These are phyloP conservation scores for Stenichneumon culpator DNA, from an alignment of 2,888 invertebrate species.

Conservation along the genomic window DNA sequence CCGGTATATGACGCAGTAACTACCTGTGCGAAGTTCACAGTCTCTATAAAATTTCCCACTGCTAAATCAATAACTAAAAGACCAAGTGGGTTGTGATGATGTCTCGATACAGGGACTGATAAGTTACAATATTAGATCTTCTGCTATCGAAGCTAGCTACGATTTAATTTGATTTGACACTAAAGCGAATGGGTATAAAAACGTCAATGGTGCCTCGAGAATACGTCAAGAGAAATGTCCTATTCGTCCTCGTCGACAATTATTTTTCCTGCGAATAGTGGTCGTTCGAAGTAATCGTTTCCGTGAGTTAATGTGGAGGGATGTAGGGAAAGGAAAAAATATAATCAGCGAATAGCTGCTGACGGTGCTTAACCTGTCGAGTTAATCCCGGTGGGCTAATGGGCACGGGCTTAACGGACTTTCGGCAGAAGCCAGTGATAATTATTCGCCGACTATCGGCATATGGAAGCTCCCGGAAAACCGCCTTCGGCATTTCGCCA, in stretches of 20 bases:
- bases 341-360: not conserved
- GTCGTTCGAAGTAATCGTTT: not conserved
- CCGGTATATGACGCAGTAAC: slow-evolving; percentile 6
- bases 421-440: not conserved
- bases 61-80: too few relatives aligned
- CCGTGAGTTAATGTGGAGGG: not conserved
- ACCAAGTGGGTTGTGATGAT: too few relatives aligned
- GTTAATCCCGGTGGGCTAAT: not conserved
- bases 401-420: not conserved
- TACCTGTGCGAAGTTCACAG: too few relatives aligned
- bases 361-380: not conserved
- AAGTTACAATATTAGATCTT: too few relatives aligned
- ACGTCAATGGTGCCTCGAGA: too few relatives aligned
- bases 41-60: too few relatives aligned
- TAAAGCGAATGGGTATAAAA: too few relatives aligned
- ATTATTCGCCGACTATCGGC: not conserved
- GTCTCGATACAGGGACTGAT: too few relatives aligned
- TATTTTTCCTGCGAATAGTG: not conserved
- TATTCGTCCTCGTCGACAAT: not conserved
- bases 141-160: too few relatives aligned
- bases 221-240: too few relatives aligned
- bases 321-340: not conserved
- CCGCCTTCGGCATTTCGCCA: not conserved
- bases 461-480: not conserved
- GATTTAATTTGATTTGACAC: too few relatives aligned